A percentile compares a stretch with the other conserved stretches of the same genome.
Conservation (phyloP, 2,113 vertebrate species). For the Dasypus novemcinctus region DNA sequence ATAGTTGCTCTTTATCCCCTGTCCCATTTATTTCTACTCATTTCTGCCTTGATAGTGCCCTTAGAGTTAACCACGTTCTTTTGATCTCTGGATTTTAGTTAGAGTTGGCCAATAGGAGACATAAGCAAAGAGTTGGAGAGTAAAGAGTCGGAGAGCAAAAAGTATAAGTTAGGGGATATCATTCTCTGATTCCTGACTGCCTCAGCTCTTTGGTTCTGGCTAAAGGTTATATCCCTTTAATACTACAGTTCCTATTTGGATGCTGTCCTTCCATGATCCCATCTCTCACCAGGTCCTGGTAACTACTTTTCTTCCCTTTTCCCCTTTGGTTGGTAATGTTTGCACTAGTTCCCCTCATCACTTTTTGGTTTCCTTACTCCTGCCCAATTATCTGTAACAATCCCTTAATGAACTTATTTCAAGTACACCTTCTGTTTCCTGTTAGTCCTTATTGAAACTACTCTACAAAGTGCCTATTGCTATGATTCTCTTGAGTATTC, state of each 20-base stretch:
- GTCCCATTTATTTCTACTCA: background rate
- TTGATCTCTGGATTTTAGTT: background rate
- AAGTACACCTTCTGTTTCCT: background rate
- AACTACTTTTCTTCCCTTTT: background rate
- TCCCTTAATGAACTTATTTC: background rate
- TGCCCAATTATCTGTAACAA: background rate
- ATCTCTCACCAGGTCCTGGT: background rate
- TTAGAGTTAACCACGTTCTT: background rate
- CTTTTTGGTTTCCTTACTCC: background rate
- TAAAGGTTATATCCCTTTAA: background rate
- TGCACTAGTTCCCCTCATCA: background rate
- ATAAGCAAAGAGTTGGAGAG: no score
- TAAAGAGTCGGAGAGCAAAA: background rate
- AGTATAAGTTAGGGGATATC: background rate
- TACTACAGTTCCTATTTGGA: background rate
- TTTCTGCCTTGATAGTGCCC: background rate
- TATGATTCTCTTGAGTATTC: background rate
- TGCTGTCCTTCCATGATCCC: background rate
- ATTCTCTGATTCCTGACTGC: background rate
- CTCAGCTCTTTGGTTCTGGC: background rate
- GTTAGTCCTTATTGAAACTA: background rate
- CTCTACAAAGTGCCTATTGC: background rate
- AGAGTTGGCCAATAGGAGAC: background rate
- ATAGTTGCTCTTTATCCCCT: rapidly evolving
- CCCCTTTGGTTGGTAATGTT: background rate